Percentiles rank a stretch among this genome's conserved stretches.
Conservation (phyloP, 64 coral and sea anemone species). For the Montipora cactus region DNA sequence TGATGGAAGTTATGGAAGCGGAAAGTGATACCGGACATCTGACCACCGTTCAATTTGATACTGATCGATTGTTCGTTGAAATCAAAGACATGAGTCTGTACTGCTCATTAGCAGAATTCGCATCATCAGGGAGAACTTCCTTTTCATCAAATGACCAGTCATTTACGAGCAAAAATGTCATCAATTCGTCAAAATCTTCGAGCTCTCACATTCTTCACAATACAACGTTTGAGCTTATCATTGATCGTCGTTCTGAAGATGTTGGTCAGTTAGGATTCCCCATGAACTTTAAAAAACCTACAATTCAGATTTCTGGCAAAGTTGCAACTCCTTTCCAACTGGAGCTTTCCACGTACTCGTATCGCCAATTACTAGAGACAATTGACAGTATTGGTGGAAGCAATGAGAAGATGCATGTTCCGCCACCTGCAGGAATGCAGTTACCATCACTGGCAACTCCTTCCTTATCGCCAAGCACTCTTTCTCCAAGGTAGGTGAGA, state of each 20-base stretch:
- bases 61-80: constrained; percentile 89
- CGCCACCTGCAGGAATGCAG: constrained; percentile 45
- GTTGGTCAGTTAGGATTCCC: constrained; percentile 3
- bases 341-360: constrained; percentile 89
- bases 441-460: constrained; percentile 6
- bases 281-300: constrained; percentile 66
- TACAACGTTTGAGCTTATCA: constrained; percentile 81
- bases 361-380: constrained; percentile 82
- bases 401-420: constrained; percentile 27
- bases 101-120: constrained; percentile 55
- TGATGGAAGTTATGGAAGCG: constrained; percentile 73
- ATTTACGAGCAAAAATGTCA: constrained; percentile 54
- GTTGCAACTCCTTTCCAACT: constrained; percentile 84
- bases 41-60: constrained; percentile 63
- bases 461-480: constrained; percentile 49
- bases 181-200: constrained; percentile 56
- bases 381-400: constrained; percentile 83
- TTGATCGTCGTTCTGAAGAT: constrained; percentile 83
- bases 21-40: constrained; percentile 38
- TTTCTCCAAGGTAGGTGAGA: constrained; percentile 43
- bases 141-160: constrained; percentile 56
- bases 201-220: constrained; percentile 89
- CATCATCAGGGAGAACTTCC: constrained; percentile 38
- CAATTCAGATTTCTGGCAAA: constrained; percentile 72
- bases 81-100: constrained; percentile 96